Conservation (phyloP, 2,888 invertebrate species). For the Drosophila rubida region DNA sequence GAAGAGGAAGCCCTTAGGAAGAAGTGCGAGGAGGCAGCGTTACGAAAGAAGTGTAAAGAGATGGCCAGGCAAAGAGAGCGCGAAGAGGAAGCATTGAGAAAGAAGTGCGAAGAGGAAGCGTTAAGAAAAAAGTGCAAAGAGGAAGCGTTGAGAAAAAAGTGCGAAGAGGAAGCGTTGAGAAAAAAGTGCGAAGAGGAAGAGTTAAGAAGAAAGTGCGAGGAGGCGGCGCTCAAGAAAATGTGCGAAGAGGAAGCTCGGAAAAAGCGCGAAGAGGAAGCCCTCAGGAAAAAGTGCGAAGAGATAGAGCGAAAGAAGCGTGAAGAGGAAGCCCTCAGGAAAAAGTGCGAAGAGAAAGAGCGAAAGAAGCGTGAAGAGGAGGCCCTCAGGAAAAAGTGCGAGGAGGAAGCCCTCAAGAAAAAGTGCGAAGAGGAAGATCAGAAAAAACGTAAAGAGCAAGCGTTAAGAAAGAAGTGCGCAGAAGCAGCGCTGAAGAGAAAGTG, state of each 20-base stretch:
- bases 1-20: neutral
- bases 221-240: neutral
- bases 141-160: no score
- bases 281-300: neutral
- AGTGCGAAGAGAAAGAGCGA: neutral
- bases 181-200: neutral
- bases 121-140: neutral
- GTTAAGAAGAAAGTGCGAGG: neutral
- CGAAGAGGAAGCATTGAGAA: no score
- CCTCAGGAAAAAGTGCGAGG: neutral
- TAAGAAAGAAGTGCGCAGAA: constrained; percentile 2
- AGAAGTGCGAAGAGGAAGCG: neutral
- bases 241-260: neutral
- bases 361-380: neutral
- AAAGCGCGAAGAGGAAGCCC: neutral
- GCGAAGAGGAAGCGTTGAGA: no score
- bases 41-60: neutral
- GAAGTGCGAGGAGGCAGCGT: neutral
- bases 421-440: neutral
- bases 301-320: neutral
- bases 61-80: no score
- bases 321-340: constrained; percentile 1
- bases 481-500: neutral
- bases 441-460: neutral
- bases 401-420: neutral